Conservation (phyloP, 2,113 vertebrate genomes). For the Mormyrus lacerda region DNA sequence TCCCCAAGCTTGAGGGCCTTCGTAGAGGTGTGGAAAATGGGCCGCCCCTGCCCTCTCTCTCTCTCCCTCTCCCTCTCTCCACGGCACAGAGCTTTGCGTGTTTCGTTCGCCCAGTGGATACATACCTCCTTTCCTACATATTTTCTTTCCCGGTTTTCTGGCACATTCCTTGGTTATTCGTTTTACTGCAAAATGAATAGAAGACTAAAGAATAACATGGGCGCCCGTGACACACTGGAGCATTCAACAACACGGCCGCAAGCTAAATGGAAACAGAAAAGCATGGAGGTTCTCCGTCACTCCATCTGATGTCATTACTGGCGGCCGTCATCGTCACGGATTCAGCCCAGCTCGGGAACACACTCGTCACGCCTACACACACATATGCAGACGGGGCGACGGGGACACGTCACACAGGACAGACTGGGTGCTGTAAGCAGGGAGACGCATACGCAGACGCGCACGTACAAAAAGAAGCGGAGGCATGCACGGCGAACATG, state of each 20-base stretch:
- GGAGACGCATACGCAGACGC: slow-evolving; percentile 50
- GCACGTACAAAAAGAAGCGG: slow-evolving; percentile 46
- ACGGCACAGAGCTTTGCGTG: slow-evolving; percentile 16
- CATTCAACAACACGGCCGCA: slow-evolving; percentile 82
- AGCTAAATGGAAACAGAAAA: slow-evolving; percentile 38
- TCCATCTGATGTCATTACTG: slow-evolving; percentile 16
- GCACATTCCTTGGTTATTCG: slow-evolving; percentile 95
- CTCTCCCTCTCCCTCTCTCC: slow-evolving; percentile 16
- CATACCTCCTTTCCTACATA: slow-evolving; percentile 89
- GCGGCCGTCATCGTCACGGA: slow-evolving; percentile 28
- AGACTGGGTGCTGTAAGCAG: slow-evolving; percentile 62
- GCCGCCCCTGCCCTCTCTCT: slow-evolving; percentile 22
- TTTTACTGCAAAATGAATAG: slow-evolving; percentile 99
- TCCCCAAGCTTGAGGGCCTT: slow-evolving; percentile 40
- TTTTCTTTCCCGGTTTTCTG: slow-evolving; percentile 75
- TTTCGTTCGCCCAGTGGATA: slow-evolving; percentile 62
- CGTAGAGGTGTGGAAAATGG: slow-evolving; percentile 23
- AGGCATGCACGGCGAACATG: slow-evolving; percentile 79
- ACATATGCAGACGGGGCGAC: slow-evolving; percentile 69
- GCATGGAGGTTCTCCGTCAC: background rate
- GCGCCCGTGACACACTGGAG: slow-evolving; percentile 85
- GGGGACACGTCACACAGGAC: slow-evolving; percentile 64
- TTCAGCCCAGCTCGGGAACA: slow-evolving; percentile 73
- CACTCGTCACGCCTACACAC: slow-evolving; percentile 85
- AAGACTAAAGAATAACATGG: slow-evolving; percentile 99